Conservation (phyloP, 2,797 vertebrate genomes). For the Falco concolor region DNA sequence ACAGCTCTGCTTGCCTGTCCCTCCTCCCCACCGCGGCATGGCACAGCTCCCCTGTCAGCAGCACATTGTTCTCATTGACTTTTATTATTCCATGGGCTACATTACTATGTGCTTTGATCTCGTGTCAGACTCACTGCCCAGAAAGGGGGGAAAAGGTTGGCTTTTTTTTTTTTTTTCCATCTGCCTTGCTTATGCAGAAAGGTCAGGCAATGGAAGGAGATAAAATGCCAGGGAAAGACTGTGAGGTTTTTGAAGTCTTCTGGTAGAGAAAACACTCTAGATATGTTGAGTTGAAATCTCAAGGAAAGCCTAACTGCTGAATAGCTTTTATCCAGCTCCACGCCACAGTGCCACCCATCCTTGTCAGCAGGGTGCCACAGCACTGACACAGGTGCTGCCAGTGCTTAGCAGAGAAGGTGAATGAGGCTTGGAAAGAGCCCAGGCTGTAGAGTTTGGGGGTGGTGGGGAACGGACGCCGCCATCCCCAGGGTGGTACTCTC, state of each 20-base stretch:
- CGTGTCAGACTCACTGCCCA: neutral
- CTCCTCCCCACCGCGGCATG: neutral
- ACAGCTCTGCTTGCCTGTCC: neutral
- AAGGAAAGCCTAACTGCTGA: neutral
- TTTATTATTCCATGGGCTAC: constrained; percentile 12
- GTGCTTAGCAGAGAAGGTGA: neutral
- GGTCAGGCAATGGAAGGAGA: neutral
- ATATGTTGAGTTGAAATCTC: neutral
- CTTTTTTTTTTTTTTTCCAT: neutral
- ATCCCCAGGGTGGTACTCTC: neutral
- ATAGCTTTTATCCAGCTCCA: neutral
- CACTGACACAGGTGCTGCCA: neutral
- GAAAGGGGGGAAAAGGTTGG: neutral
- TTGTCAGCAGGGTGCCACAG: neutral
- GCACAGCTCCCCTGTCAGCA: constrained; percentile 1
- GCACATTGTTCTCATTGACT: constrained; percentile 1
- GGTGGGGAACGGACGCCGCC: neutral
- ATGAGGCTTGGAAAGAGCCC: neutral
- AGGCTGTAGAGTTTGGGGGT: neutral
- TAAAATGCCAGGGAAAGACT: neutral
- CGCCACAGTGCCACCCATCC: neutral
- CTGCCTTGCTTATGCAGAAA: neutral
- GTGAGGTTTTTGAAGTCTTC: neutral
- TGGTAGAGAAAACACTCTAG: neutral
- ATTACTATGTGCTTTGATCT: constrained; percentile 23